Base-by-base conservation (phyloP, 2,888 invertebrate genomes). In the Caenorhabditis doughertyi region DNA sequence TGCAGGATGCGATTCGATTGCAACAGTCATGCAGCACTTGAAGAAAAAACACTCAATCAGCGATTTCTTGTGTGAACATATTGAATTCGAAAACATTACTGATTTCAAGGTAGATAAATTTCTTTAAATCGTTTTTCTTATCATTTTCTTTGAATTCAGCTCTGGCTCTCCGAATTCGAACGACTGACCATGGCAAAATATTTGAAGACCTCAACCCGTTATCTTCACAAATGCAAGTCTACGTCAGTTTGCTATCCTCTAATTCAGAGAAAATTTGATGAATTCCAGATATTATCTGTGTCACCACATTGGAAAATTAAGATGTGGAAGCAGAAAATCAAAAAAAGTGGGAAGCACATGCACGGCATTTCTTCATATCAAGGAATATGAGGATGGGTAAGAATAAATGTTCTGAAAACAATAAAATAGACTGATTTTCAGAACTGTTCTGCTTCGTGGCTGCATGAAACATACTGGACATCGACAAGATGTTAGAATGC, bases 401-500 rank as follows among this genome's bases (percentile, higher is more conserved):
- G 81, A 23, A 25, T 51, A 5, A 56, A 23, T 3, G 11, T 16
- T 18, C 5, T 44, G n/a, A n/a, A 32, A 32, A 39, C 16, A 13
- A 3, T 21, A 47, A 47, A 47, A 44, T 5, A 16, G 16, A 44
- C n/a, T n/a, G n/a, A n/a, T n/a, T n/a, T n/a, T 23, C 67, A 87
- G 87, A 25, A 70, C 77, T 21, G 81, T 87, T 2, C 44, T 77
- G 1, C 68, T 87, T 3, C 81, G 83, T 23, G 85, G 87, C 23
- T 87, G 87, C 39, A 80, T 82, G 9, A 79, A 83, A 4, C 87
- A 87, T 65, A 74, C 74, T 18, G 87, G 87, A 1, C 87, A 87
- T 51, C 71, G 74, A 8, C 42, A 51, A 4, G 81, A 84, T 53
- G 83, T 85, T 3, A 67, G 83, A 2, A 29, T 65, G 2, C 79